These are phyloP conservation scores for Corythornis leucogaster DNA, from an alignment of 2,797 vertebrate species.

Conservation along the genomic window DNA sequence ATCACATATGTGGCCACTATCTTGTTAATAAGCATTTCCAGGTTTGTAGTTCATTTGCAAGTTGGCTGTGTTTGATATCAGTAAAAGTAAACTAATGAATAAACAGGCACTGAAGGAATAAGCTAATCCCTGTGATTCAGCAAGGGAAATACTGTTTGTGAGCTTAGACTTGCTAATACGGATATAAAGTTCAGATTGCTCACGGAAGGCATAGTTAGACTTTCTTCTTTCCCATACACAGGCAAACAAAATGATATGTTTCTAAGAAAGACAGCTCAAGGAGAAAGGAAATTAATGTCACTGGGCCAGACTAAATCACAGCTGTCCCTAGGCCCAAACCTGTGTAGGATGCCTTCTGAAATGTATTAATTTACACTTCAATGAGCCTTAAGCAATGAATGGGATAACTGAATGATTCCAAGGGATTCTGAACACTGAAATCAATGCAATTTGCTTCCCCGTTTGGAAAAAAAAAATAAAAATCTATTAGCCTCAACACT, in stretches of 20 bases:
- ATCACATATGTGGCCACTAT: background rate
- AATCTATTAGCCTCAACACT: background rate
- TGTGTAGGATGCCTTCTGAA: background rate
- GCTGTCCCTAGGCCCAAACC: background rate
- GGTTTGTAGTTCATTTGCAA: slow-evolving; percentile 64
- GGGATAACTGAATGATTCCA: background rate
- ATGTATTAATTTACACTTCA: slow-evolving; percentile 48
- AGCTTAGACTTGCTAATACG: slow-evolving; percentile 45
- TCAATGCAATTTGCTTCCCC: slow-evolving; percentile 18
- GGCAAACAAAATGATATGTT: background rate
- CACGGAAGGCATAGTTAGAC: slow-evolving; percentile 10
- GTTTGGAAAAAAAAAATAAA: slow-evolving; percentile 16
- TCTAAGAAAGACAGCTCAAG: slow-evolving; percentile 19
- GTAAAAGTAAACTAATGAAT: slow-evolving; percentile 57
- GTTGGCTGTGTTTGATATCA: slow-evolving; percentile 46
- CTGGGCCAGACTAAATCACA: slow-evolving; percentile 13
- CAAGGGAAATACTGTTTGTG: slow-evolving; percentile 38
- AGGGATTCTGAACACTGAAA: background rate
- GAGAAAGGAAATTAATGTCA: slow-evolving; percentile 43
- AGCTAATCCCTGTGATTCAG: slow-evolving; percentile 68
- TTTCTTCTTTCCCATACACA: slow-evolving; percentile 26
- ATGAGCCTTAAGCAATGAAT: background rate
- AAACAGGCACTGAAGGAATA: slow-evolving; percentile 65
- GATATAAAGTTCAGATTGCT: slow-evolving; percentile 48
- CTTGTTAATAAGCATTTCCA: slow-evolving; percentile 21